Base-by-base conservation (phyloP, 2,113 vertebrate genomes). In the Alouatta palliata region DNA sequence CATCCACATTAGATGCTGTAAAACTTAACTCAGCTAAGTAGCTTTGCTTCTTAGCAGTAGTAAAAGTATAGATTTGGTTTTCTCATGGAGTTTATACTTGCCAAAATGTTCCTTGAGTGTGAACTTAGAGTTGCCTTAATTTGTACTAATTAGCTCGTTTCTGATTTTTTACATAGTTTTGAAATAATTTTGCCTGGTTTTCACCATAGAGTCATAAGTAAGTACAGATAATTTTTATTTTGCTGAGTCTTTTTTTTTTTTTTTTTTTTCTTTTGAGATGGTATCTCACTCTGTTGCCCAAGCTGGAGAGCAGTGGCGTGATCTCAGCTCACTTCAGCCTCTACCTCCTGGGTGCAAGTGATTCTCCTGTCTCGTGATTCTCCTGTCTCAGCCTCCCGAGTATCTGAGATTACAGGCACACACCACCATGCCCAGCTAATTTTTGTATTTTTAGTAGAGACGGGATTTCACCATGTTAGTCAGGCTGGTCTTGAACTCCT, bases 21-120 rank as follows among this genome's bases (percentile, higher is more conserved):
- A 96, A 97, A 92, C 54, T 86, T 86, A 97, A 91, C 52, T 88
- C 82, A 64, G 76, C 35, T 95, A 92, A 92, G 88, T 85, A 94
- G 87, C 85, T 90, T 93, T 93, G 40, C 35, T 91, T 95, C 73
- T 91, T 89, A 37, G 25, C 66, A 97, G 56, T 58, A 88, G 8
- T 83, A 64, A 79, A 52, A 77, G 1, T 68, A 21, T 52, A 90
- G 82, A 58, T 91, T 79, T 84, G 61, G 27, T 68, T 94, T 95
- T 75, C 79, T 21, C 1, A 2, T 43, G 61, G 68, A 82, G 25
- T 95, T 94, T 87, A 70, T 88, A 54, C 82, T 91, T 82, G 66
- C 58, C 81, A 35, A 79, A 93, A 47, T 92, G 49, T 40, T 84
- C 32, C 54, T 88, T 70, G 32, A 61, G 35, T 86, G 35, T 79